Evolutionary conservation across 2,888 invertebrate species (phyloP), one percentile per base, ranked within the genome.

Genomic region (Limnephilus auricula): DNA sequence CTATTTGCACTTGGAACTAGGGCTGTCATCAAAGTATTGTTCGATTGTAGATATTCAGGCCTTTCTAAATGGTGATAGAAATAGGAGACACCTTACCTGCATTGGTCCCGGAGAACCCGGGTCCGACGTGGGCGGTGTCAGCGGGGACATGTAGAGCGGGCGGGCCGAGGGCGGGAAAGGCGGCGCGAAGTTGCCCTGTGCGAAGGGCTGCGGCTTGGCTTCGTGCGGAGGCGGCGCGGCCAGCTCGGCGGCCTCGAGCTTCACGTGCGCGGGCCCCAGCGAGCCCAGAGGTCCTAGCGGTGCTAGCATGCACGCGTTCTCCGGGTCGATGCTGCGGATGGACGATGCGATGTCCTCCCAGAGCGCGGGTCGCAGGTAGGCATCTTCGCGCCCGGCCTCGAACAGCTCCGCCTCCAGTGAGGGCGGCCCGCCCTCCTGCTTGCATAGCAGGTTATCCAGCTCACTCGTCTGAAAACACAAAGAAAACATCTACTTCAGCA

Each of bases 271-370:
- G 80, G 80, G 80, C 13, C 80, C 80, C 31, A 34, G 31, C 90
- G 97, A 96, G 93, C 97, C 97, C 93, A 98, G 95, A 98, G 94
- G 78, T 95, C 45, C 45, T 93, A 97, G 95, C 90, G 97, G 96
- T 93, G 97, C 97, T 93, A 98, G 95, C 98, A 98, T 98, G 94
- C 98, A 98, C 90, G 98, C 98, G 94, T 98, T 98, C 95, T 98
- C 98, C 45, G 98, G 98, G 95, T 98, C 98, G 94, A 98, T 97
- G 95, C 98, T 98, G 94, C 98, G 97, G 95, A 98, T 98, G 94
- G 98, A 98, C 95, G 98, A 98, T 93, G 98, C 97, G 94, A 98
- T 98, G 96, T 98, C 98, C 95, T 98, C 98, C 98, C 98, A 98
- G 82, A 98, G 96, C 65, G 98, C 98, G 84, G 98, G 98, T 94